Conservation (phyloP, 2,888 invertebrate species). For the Eumerus sabulonum region DNA sequence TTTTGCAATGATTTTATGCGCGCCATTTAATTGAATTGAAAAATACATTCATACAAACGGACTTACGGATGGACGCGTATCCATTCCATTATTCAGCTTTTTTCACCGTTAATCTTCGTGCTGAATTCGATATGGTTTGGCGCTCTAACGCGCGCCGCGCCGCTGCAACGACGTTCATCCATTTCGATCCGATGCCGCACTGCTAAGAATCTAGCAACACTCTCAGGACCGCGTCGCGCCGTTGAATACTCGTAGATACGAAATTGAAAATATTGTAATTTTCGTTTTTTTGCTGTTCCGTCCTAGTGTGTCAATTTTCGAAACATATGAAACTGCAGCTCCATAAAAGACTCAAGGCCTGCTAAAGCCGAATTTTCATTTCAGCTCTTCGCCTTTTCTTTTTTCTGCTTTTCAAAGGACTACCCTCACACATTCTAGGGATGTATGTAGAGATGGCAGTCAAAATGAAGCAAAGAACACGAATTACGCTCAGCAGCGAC, state of each 20-base stretch:
- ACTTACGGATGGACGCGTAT: constrained; percentile 49
- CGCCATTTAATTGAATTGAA: constrained; percentile 66
- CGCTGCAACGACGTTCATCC: constrained; percentile 56
- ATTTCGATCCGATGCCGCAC: constrained; percentile 20
- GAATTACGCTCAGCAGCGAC: not conserved
- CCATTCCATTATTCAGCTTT: constrained; percentile 41
- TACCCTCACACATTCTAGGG: constrained; percentile 36
- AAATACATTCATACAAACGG: constrained; percentile 55
- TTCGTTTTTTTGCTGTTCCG: constrained; percentile 43
- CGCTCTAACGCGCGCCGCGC: constrained; percentile 1
- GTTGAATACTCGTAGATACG: constrained; percentile 52
- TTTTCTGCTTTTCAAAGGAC: constrained; percentile 27
- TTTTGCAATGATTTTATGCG: constrained; percentile 57
- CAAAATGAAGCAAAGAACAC: too few relatives aligned
- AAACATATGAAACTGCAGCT: constrained; percentile 48
- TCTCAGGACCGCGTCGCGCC: not conserved
- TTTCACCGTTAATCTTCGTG: constrained; percentile 62
- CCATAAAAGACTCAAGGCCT: constrained; percentile 23
- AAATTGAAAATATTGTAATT: constrained; percentile 67
- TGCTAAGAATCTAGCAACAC: too few relatives aligned
- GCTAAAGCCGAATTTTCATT: constrained; percentile 46
- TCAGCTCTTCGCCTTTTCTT: constrained; percentile 24
- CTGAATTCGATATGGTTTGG: constrained; percentile 19
- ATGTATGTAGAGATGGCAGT: too few relatives aligned
- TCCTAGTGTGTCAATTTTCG: constrained; percentile 47